Evolutionary conservation across 2,797 vertebrate genomes (phyloP).

Genomic region (Urosaurus nigricauda): DNA sequence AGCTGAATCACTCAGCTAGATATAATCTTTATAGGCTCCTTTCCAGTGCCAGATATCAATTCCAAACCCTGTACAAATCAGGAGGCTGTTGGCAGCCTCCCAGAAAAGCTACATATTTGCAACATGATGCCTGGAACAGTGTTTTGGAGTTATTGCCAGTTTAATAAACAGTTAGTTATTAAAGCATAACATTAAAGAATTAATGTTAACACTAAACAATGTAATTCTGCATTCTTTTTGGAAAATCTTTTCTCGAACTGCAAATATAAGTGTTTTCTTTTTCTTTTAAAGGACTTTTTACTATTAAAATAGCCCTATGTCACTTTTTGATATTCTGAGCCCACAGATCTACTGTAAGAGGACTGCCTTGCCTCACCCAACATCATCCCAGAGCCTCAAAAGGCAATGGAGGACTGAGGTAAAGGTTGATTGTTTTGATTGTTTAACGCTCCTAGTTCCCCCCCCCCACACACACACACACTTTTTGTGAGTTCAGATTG

Average conservation of each 20-base stretch:
- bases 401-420: too few species aligned
- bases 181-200: slow-evolving; percentile 1
- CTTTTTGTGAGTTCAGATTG: too few species aligned
- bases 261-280: neutral
- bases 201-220: neutral
- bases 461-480: too few species aligned
- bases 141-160: neutral
- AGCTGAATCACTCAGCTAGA: slow-evolving; percentile 9
- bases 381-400: too few species aligned
- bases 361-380: too few species aligned
- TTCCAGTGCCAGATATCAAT: slow-evolving; percentile 8
- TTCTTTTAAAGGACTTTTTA: neutral
- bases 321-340: neutral
- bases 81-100: neutral
- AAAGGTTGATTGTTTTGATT: too few species aligned
- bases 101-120: neutral
- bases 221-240: neutral
- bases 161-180: neutral
- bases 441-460: too few species aligned
- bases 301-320: neutral
- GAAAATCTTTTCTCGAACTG: neutral
- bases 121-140: accelerated
- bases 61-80: neutral
- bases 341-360: neutral
- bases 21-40: neutral